Conservation (phyloP, 2,888 invertebrate species). For the Laothoe populi region DNA sequence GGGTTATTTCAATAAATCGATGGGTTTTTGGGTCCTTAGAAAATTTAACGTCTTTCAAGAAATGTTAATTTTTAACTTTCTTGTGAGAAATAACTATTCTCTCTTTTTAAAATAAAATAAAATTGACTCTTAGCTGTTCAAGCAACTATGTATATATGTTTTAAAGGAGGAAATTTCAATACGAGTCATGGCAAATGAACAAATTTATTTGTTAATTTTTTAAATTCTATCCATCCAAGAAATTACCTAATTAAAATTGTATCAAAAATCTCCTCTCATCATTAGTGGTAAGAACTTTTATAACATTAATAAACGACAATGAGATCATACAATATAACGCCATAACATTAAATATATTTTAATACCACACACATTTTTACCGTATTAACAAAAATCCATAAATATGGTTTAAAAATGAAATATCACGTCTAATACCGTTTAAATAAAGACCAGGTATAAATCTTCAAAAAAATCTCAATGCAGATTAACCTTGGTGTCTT, state of each 20-base stretch:
- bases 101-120: neutral
- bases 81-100: neutral
- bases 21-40: neutral
- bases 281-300: neutral
- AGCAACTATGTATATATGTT: too few relatives aligned
- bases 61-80: neutral
- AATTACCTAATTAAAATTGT: too few relatives aligned
- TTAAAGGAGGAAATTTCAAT: too few relatives aligned
- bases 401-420: constrained; percentile 21
- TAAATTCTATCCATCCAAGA: too few relatives aligned
- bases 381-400: constrained; percentile 11
- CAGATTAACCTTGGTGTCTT: constrained; percentile 66
- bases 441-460: constrained; percentile 34
- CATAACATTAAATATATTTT: neutral
- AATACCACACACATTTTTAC: neutral
- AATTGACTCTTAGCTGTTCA: too few relatives aligned
- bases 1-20: constrained; percentile 14
- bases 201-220: too few relatives aligned
- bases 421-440: constrained; percentile 25
- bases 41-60: constrained; percentile 19
- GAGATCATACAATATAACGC: neutral
- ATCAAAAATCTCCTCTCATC: neutral
- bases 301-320: neutral
- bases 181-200: too few relatives aligned
- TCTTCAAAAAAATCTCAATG: constrained; percentile 51